Percentiles rank a stretch among this genome's conserved stretches.
These are phyloP conservation scores for Conus canariensis DNA, from an alignment of 2,888 invertebrate genomes.

Conservation along the genomic window DNA sequence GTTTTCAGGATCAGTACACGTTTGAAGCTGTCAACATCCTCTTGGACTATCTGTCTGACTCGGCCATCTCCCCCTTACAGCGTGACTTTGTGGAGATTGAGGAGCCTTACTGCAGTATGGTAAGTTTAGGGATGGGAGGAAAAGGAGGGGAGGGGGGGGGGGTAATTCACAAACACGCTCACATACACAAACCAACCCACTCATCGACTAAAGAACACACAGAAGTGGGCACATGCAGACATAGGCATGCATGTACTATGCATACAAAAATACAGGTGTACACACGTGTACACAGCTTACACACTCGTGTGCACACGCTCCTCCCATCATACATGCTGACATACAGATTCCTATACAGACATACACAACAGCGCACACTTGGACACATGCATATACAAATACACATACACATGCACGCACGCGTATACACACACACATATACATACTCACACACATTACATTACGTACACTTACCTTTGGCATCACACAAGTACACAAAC, in stretches of 20 bases:
- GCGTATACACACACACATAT: neutral
- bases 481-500: neutral
- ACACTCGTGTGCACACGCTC: too few relatives aligned
- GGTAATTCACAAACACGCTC: neutral
- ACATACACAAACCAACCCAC: neutral
- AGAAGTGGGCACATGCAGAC: neutral
- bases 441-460: neutral
- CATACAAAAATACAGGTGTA: too few relatives aligned
- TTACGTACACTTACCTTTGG: too few relatives aligned
- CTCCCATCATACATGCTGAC: neutral
- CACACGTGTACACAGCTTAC: too few relatives aligned
- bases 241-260: too few relatives aligned
- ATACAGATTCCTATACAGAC: neutral
- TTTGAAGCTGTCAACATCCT: slow-evolving; percentile 85
- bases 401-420: neutral
- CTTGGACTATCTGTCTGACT: slow-evolving; percentile 90
- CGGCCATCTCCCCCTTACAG: slow-evolving; percentile 91
- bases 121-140: slow-evolving; percentile 73
- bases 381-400: neutral
- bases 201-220: neutral
- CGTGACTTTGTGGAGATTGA: slow-evolving; percentile 89
- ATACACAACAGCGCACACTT: too few relatives aligned
- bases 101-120: slow-evolving; percentile 89
- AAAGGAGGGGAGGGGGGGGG: neutral
- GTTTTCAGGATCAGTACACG: slow-evolving; percentile 67